Evolutionary conservation across 1,140 invertebrate genomes (phyloP).

Genomic region (Mycetomoellerius zeteki): DNA sequence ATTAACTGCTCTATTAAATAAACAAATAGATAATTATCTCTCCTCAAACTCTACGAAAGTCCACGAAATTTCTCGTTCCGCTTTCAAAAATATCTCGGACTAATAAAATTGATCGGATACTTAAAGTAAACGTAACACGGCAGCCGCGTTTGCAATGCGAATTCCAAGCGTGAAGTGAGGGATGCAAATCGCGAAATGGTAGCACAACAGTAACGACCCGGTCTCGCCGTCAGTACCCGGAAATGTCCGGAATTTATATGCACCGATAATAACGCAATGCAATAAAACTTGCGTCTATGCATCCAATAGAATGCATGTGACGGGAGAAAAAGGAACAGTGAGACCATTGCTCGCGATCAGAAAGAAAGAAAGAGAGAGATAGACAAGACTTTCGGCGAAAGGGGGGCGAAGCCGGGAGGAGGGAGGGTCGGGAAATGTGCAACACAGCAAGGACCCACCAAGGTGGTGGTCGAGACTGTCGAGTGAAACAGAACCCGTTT

Average conservation of each 20-base stretch:
- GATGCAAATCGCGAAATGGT: constrained; percentile 12
- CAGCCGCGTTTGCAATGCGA: not conserved
- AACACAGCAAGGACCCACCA: constrained; percentile 70
- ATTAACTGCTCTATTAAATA: constrained; percentile 18
- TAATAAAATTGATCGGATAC: not conserved
- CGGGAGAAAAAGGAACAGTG: constrained; percentile 39
- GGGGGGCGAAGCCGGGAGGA: constrained; percentile 75
- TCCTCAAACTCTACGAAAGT: not conserved
- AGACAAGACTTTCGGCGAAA: constrained; percentile 84
- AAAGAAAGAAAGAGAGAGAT: constrained; percentile 73
- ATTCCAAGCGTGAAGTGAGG: not conserved
- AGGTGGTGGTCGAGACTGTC: constrained; percentile 80
- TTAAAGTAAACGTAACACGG: not conserved
- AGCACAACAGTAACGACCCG: constrained; percentile 4
- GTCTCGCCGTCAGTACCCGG: constrained; percentile 16
- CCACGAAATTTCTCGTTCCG: constrained; percentile 41
- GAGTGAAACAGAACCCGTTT: constrained; percentile 82
- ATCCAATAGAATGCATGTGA: constrained; percentile 34
- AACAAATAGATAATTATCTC: constrained; percentile 19
- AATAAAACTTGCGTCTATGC: constrained; percentile 41
- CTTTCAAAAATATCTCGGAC: constrained; percentile 43
- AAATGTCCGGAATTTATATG: constrained; percentile 40
- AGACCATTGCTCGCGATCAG: not conserved
- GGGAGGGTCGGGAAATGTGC: constrained; percentile 81
- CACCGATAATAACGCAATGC: constrained; percentile 45